phyloP scores from a whole-genome alignment of 2,113 vertebrate species.

The Coptodon rendalli region DNA sequence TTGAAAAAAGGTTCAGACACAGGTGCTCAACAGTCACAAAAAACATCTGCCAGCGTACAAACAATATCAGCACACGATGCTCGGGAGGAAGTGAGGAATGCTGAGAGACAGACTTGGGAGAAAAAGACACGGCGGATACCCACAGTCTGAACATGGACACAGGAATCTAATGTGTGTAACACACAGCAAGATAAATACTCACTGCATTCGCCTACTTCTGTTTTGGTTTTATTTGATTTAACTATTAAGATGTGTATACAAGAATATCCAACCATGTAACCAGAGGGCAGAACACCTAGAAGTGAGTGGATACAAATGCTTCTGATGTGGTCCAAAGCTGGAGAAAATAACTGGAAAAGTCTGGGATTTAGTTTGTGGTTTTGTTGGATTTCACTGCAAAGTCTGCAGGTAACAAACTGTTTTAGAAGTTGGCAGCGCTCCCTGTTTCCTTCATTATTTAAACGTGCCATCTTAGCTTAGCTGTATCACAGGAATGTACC shows the following conservation, averaged over 20 bases:
- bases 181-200: fast-evolving
- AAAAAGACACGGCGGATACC: background rate
- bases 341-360: background rate
- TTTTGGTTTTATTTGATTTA: background rate
- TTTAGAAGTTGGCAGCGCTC: background rate
- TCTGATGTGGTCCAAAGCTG: background rate
- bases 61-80: background rate
- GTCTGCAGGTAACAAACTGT: background rate
- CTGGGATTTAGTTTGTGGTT: background rate
- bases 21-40: background rate
- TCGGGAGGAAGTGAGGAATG: background rate
- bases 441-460: background rate
- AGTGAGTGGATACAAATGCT: background rate
- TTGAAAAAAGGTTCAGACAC: background rate
- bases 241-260: background rate
- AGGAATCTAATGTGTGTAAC: background rate
- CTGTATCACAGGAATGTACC: background rate
- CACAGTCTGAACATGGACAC: background rate
- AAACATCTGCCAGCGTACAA: background rate
- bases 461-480: fast-evolving
- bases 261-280: background rate
- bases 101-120: background rate
- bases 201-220: background rate
- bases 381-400: background rate
- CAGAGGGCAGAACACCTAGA: background rate